Evolutionary conservation across 2,888 invertebrate species (phyloP).

Genomic region (Agapostemon virescens): DNA sequence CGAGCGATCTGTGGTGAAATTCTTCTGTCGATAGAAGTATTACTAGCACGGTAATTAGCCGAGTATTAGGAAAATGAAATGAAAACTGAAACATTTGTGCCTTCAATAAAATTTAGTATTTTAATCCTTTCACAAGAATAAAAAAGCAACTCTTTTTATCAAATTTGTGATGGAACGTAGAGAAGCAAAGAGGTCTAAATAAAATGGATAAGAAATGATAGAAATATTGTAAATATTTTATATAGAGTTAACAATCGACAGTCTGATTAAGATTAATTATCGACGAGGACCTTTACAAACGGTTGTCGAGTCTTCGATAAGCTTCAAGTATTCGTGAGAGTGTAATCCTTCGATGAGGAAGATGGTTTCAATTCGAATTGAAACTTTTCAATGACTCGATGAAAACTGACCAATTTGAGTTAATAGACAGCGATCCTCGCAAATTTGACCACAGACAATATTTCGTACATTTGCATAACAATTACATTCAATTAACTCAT

Average conservation of each 20-base stretch:
- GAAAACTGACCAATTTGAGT: neutral
- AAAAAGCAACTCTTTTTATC: constrained; percentile 2
- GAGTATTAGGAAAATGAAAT: constrained; percentile 33
- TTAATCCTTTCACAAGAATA: constrained; percentile 27
- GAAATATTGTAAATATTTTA: constrained; percentile 39
- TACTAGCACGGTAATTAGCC: constrained; percentile 37
- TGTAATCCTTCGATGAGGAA: neutral
- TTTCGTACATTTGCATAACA: constrained; percentile 10
- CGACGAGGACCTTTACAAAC: neutral
- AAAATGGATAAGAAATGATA: constrained; percentile 22
- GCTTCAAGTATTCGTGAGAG: constrained; percentile 2
- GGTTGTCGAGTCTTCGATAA: constrained; percentile 21
- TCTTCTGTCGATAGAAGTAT: constrained; percentile 39
- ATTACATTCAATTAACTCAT: neutral
- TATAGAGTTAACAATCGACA: constrained; percentile 39
- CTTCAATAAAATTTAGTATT: constrained; percentile 46
- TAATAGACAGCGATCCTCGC: constrained; percentile 9
- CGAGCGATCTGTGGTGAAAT: constrained; percentile 11
- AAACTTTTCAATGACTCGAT: neutral
- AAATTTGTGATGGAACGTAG: constrained; percentile 39
- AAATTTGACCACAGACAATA: constrained; percentile 10
- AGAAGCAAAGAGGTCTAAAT: constrained; percentile 37
- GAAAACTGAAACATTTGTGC: constrained; percentile 46
- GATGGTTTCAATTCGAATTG: neutral
- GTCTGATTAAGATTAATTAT: constrained; percentile 46